Evolutionary conservation across 2,113 vertebrate genomes (phyloP).

Genomic region (Callipepla californica): DNA sequence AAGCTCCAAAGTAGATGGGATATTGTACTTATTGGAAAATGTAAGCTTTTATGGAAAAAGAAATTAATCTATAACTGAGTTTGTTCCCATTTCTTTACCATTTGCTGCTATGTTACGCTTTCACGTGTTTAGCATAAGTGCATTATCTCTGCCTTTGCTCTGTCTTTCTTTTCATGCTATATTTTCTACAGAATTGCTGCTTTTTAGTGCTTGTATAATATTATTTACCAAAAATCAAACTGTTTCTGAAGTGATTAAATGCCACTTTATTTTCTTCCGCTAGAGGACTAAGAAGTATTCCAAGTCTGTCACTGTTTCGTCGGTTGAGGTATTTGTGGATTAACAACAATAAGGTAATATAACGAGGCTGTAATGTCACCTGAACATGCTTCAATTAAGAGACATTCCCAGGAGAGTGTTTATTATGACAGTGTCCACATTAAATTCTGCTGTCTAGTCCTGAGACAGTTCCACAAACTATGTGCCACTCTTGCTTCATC

Average conservation of each 20-base stretch:
- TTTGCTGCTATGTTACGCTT: not conserved
- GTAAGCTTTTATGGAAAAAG: not conserved
- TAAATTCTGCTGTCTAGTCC: not conserved
- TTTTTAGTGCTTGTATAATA: not conserved
- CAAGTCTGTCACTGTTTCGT: slow-evolving; percentile 79
- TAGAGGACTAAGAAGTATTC: slow-evolving; percentile 77
- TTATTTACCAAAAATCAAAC: not conserved
- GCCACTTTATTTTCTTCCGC: not conserved
- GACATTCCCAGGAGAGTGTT: not conserved
- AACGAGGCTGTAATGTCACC: not conserved
- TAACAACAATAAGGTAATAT: slow-evolving; percentile 82
- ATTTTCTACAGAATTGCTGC: not conserved
- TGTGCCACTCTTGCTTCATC: not conserved
- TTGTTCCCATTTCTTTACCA: not conserved
- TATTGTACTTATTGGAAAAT: not conserved
- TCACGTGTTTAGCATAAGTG: not conserved
- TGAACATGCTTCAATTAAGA: not conserved
- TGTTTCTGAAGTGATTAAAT: not conserved
- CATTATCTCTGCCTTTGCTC: not conserved
- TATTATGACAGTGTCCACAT: not conserved
- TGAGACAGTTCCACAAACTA: not conserved
- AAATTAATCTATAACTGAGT: not conserved
- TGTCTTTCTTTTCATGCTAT: not conserved
- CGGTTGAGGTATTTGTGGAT: slow-evolving; percentile 83
- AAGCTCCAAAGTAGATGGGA: not conserved